Conservation (phyloP, 2,888 invertebrate species). For the Lithophane semibrunnea region DNA sequence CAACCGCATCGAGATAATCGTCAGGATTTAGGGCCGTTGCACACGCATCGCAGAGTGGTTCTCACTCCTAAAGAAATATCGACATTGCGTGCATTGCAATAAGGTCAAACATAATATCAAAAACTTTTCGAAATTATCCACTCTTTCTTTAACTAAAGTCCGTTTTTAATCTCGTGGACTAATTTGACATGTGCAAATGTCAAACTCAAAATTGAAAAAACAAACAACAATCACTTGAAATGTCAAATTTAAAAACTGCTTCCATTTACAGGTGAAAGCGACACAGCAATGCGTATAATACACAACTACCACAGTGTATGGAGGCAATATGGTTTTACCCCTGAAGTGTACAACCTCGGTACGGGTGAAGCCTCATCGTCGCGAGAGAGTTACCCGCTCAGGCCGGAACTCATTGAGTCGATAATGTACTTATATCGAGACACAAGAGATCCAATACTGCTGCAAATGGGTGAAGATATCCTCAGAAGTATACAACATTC, state of each 20-base stretch:
- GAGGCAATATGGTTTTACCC: slow-evolving; percentile 99
- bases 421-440: slow-evolving; percentile 98
- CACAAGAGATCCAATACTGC: slow-evolving; percentile 97
- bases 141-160: not conserved
- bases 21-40: not conserved
- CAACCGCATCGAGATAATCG: not conserved
- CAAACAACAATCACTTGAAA: too few species aligned
- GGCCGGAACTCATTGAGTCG: slow-evolving; percentile 99
- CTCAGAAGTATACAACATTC: slow-evolving; percentile 98
- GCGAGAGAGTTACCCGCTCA: slow-evolving; percentile 96
- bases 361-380: slow-evolving; percentile 95
- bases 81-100: not conserved
- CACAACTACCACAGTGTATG: slow-evolving; percentile 99
- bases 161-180: too few species aligned
- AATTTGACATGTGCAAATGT: too few species aligned
- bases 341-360: slow-evolving; percentile 99
- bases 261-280: slow-evolving; percentile 93
- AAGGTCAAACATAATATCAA: not conserved
- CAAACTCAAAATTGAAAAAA: too few species aligned
- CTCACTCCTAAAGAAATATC: not conserved
- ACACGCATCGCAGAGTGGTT: not conserved
- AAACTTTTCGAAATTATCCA: not conserved
- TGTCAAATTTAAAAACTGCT: not conserved
- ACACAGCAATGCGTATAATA: slow-evolving; percentile 97
- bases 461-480: slow-evolving; percentile 98